Percentiles rank a stretch among this genome's conserved stretches.
Evolutionary conservation across 1,140 invertebrate species (phyloP).

Genomic region (Scylla paramamosain): DNA sequence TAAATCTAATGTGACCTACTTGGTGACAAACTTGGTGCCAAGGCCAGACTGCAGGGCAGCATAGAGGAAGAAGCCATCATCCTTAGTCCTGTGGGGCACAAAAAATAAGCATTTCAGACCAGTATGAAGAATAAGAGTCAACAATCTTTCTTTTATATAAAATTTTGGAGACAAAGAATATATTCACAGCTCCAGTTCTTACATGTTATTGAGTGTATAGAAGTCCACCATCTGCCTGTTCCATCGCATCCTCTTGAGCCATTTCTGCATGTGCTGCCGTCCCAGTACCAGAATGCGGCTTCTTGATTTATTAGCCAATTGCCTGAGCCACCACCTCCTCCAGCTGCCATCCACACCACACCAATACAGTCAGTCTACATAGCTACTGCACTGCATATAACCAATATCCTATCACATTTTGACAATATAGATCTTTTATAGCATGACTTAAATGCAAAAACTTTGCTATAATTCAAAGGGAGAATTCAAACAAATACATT

Average conservation of each 20-base stretch:
- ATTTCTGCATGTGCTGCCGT: slow-evolving; percentile 46
- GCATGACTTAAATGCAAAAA: too few relatives aligned
- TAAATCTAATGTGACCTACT: neutral
- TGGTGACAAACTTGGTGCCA: slow-evolving; percentile 53
- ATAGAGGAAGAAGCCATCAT: slow-evolving; percentile 70
- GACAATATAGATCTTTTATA: too few relatives aligned
- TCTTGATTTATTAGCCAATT: neutral
- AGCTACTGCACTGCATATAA: neutral
- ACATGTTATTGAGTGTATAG: slow-evolving; percentile 57
- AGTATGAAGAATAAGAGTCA: neutral
- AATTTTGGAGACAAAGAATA: neutral
- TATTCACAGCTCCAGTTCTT: neutral
- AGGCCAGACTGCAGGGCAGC: slow-evolving; percentile 61
- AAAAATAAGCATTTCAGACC: neutral
- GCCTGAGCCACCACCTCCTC: slow-evolving; percentile 23
- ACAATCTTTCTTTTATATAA: neutral
- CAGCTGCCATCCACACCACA: slow-evolving; percentile 37
- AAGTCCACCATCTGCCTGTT: neutral
- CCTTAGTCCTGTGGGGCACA: slow-evolving; percentile 29
- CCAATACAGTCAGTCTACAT: neutral
- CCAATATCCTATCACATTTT: too few relatives aligned
- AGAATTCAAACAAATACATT: too few relatives aligned
- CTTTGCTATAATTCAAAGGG: too few relatives aligned
- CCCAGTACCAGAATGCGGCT: slow-evolving; percentile 50
- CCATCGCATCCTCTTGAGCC: neutral